Percentiles rank a stretch among this genome's conserved stretches.
Evolutionary conservation across 1,140 invertebrate species (phyloP).

Genomic region (Apis cerana): DNA sequence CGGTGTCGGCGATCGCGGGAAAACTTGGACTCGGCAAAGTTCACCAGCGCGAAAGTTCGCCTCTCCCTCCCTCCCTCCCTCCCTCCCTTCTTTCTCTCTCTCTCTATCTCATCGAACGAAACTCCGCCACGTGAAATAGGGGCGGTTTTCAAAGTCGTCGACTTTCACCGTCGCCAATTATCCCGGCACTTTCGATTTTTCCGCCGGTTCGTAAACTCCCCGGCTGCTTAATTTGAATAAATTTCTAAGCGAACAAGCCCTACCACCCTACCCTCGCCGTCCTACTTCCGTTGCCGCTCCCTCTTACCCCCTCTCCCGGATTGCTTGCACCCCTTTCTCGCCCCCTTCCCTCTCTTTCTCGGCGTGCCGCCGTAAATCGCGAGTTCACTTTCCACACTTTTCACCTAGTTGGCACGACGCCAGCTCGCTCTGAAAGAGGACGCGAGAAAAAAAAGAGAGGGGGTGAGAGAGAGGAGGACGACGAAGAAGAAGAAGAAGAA

Average conservation of each 20-base stretch:
- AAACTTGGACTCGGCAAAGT: conserved; percentile 57
- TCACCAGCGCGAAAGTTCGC: conserved; percentile 55
- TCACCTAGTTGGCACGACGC: conserved; percentile 80
- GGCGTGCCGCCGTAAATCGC: conserved; percentile 72
- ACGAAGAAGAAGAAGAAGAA: conserved; percentile 35
- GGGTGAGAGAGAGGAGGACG: conserved; percentile 50
- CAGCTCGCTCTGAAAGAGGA: conserved; percentile 63
- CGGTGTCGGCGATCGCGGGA: conserved; percentile 31
- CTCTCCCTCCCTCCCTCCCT: no score
- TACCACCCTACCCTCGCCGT: conserved; percentile 8
- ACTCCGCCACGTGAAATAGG: conserved; percentile 60
- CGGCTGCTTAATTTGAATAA: conserved; percentile 75
- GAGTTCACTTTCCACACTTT: conserved; percentile 79
- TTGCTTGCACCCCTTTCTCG: conserved; percentile 17
- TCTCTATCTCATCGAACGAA: conserved; percentile 42
- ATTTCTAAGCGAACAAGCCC: conserved; percentile 69
- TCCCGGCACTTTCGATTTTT: conserved; percentile 71
- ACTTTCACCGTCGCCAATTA: conserved; percentile 73
- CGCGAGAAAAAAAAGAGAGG: conserved; percentile 37
- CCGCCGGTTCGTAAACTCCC: conserved; percentile 55
- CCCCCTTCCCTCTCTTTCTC: conserved; percentile 7
- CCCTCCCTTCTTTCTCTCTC: no score
- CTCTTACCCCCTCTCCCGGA: background rate
- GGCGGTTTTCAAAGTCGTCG: conserved; percentile 65
- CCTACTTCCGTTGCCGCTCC: conserved; percentile 35